Evolutionary conservation across 2,797 vertebrate species (phyloP), one percentile per base, ranked within the genome.

Genomic region (Linurgus olivaceus): DNA sequence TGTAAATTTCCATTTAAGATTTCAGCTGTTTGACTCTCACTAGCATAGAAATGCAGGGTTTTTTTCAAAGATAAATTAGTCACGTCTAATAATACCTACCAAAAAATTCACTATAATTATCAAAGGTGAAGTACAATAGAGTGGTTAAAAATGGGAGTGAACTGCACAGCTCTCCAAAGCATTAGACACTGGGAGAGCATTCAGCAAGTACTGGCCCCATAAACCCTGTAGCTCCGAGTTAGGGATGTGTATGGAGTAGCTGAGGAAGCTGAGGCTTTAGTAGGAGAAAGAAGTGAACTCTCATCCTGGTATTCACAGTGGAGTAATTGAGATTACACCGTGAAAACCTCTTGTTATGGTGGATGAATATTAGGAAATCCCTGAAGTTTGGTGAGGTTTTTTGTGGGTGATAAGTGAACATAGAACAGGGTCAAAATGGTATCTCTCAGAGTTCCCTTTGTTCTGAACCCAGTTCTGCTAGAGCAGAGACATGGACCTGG

Each of bases 271-370:
- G 45, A 75, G 23, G n/a, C 35, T 65, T 77, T 31, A 50, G 50
- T 0, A 54, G 25, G 50, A 67, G 31, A 40, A 47, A 24, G 20
- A 63, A 59, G 10, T 28, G 20, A 76, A 11, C 33, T 85, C 28
- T 35, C 2, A 0, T 23, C 3, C 20, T 66, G 13, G 0, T 79
- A n/a, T 63, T 78, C 21, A 31, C 15, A 25, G 10, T 3, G 3
- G 29, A 62, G 10, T 48, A 38, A 45, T 54, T 44, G 45, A 81
- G 62, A 59, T 68, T 35, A 21, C 17, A 44, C 38, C 0, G 1
- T 54, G 25, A 37, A 89, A 85, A 37, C 28, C 7, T 68, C 38
- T 38, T 52, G 28, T 78, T 62, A 4, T 2, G 44, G 40, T 21
- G 23, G 19, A 24, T 70, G 40, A 48, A 7, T 81, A 11, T 75